Conservation (phyloP, 2,888 invertebrate species). For the Eupithecia subfuscata region DNA sequence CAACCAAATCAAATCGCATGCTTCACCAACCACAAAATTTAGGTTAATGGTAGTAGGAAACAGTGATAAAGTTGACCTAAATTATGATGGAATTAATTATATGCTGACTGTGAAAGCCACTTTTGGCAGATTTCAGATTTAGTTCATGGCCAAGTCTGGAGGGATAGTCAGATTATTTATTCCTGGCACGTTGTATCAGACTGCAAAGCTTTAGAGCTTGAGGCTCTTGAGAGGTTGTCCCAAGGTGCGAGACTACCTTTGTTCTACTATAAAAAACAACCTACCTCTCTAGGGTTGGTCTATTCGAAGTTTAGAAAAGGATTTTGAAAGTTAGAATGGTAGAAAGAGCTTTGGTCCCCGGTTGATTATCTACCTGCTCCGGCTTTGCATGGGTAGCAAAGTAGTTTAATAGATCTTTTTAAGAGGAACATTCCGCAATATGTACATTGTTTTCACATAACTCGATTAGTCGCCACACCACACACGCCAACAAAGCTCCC, state of each 20-base stretch:
- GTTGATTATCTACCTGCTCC: neutral
- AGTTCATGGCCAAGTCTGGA: neutral
- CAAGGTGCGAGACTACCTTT: neutral
- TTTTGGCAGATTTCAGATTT: conserved; percentile 1
- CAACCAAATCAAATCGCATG: conserved; percentile 19
- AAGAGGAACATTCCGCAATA: neutral
- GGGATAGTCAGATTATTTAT: neutral
- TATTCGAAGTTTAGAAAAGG: neutral
- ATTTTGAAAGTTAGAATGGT: neutral
- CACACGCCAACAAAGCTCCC: too few relatives aligned
- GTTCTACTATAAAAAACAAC: neutral
- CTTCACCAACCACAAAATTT: conserved; percentile 15
- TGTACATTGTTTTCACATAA: neutral
- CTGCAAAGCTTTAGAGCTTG: neutral
- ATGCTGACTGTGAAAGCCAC: conserved; percentile 4
- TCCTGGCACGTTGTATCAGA: neutral
- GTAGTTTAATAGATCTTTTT: neutral
- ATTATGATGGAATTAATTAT: conserved; percentile 16
- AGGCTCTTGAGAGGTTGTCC: neutral
- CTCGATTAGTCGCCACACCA: neutral
- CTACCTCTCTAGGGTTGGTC: neutral
- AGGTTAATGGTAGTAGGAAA: conserved; percentile 20
- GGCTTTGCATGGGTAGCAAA: neutral
- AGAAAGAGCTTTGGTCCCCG: neutral
- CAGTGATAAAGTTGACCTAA: conserved; percentile 24